phyloP scores from a whole-genome alignment of 1,140 invertebrate genomes.

The Hormaphis cornu region DNA sequence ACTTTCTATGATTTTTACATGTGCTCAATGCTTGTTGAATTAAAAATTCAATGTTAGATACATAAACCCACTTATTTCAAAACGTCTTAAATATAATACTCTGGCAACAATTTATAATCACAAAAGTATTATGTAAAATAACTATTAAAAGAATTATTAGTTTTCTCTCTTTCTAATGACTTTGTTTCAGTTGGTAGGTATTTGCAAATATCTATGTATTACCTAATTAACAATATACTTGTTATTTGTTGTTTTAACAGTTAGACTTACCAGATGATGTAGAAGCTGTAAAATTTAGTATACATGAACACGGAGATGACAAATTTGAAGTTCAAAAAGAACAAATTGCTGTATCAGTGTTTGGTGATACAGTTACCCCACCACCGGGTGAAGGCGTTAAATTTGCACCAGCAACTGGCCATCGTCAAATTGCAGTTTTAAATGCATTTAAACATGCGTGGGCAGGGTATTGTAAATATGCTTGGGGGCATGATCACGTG shows the following conservation, averaged over 20 bases:
- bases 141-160: no score
- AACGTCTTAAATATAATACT: no score
- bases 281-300: slow-evolving; percentile 5
- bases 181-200: no score
- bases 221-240: neutral
- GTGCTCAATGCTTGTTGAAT: no score
- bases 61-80: no score
- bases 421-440: slow-evolving; percentile 69
- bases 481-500: slow-evolving; percentile 90
- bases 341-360: slow-evolving; percentile 36
- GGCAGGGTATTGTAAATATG: slow-evolving; percentile 79
- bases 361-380: slow-evolving; percentile 37
- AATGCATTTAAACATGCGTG: slow-evolving; percentile 84
- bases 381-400: slow-evolving; percentile 36
- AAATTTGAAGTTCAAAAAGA: neutral
- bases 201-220: neutral
- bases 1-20: no score
- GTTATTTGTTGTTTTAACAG: neutral
- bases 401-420: slow-evolving; percentile 61
- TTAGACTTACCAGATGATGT: neutral
- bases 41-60: no score
- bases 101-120: no score
- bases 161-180: no score
- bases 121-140: no score
- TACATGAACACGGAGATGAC: neutral